Conservation (phyloP, 2,797 vertebrate genomes). For the Somateria mollissima region DNA sequence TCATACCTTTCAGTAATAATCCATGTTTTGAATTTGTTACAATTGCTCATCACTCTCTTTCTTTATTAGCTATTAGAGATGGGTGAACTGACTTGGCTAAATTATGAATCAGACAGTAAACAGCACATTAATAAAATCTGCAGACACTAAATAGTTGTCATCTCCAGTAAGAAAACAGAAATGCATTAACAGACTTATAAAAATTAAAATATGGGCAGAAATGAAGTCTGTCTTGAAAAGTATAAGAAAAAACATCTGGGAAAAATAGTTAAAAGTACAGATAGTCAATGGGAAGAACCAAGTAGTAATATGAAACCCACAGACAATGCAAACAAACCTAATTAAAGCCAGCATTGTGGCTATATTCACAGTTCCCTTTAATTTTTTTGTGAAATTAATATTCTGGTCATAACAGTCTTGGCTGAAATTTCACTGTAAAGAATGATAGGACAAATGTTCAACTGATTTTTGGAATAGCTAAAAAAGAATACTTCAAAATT, state of each 20-base stretch:
- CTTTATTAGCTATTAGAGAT: background rate
- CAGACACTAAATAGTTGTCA: background rate
- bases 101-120: background rate
- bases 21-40: background rate
- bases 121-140: background rate
- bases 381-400: background rate
- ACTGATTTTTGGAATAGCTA: background rate
- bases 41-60: background rate
- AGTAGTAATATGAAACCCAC: background rate
- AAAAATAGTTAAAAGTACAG: background rate
- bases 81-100: background rate
- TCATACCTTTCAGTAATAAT: background rate
- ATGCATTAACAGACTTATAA: background rate
- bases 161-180: background rate
- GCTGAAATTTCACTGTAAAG: background rate
- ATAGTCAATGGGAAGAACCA: background rate
- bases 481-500: background rate
- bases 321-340: background rate
- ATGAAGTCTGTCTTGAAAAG: background rate
- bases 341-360: background rate
- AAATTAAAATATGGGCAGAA: background rate
- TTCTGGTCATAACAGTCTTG: background rate
- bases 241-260: background rate
- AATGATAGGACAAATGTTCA: background rate
- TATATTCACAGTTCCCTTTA: background rate